Evolutionary conservation across 1,140 invertebrate genomes (phyloP).

Genomic region (Pomacea maculata): DNA sequence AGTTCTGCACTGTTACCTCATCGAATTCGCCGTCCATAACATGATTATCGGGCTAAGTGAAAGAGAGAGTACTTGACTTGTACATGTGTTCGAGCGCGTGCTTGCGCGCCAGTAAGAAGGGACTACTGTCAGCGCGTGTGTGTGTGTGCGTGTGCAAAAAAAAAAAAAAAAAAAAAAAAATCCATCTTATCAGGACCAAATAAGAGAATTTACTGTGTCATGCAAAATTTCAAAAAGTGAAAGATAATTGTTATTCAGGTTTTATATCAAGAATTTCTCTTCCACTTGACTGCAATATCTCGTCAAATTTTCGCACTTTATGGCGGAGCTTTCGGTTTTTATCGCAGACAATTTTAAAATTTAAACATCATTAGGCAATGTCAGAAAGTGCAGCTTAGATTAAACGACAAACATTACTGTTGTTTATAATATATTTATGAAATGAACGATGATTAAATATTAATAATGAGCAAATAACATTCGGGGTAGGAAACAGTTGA

Average conservation of each 20-base stretch:
- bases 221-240: background rate
- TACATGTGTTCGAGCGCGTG: background rate
- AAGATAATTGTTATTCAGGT: background rate
- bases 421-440: too few relatives aligned
- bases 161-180: too few relatives aligned
- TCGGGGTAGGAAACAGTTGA: too few relatives aligned
- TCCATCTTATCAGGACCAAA: background rate
- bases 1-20: too few relatives aligned
- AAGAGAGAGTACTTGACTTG: background rate
- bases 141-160: background rate
- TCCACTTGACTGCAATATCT: background rate
- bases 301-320: background rate
- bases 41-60: too few relatives aligned
- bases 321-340: background rate
- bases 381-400: too few relatives aligned
- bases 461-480: too few relatives aligned
- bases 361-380: too few relatives aligned
- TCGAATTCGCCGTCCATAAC: too few relatives aligned
- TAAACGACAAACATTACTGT: too few relatives aligned
- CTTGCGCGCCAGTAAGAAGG: background rate
- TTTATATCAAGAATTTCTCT: background rate
- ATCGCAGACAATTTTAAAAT: background rate
- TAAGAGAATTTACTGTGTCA: background rate
- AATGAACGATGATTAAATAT: too few relatives aligned
- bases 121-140: background rate